A percentile compares a stretch with the other conserved stretches of the same genome.
Evolutionary conservation across 2,888 invertebrate genomes (phyloP).

Genomic region (Diaphora mendica): DNA sequence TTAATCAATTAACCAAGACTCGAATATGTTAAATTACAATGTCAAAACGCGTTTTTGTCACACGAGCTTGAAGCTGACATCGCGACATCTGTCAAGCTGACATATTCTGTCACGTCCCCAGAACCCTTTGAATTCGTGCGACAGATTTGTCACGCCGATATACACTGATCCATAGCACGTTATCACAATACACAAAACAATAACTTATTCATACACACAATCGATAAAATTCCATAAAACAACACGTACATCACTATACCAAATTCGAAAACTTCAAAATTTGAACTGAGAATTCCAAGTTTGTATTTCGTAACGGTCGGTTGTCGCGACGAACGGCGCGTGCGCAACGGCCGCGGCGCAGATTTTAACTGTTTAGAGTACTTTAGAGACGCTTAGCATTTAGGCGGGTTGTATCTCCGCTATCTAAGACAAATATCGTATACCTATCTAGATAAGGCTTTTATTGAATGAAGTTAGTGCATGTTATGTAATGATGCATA

Average conservation of each 20-base stretch:
- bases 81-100: constrained; percentile 37
- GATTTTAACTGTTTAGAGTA: constrained; percentile 77
- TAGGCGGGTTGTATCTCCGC: constrained; percentile 53
- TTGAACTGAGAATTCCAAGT: constrained; percentile 52
- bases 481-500: constrained; percentile 31
- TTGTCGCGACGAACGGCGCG: constrained; percentile 65
- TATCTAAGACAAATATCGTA: constrained; percentile 57
- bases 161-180: constrained; percentile 45
- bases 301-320: constrained; percentile 50
- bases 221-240: constrained; percentile 12
- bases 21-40: constrained; percentile 55
- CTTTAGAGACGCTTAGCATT: constrained; percentile 41
- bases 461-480: constrained; percentile 23
- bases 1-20: constrained; percentile 59
- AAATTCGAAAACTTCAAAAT: constrained; percentile 30
- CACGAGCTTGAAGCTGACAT: constrained; percentile 45
- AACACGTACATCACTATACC: constrained; percentile 27
- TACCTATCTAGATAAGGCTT: constrained; percentile 53
- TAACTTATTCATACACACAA: constrained; percentile 3
- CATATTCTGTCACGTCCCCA: constrained; percentile 35
- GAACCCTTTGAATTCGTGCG: constrained; percentile 17
- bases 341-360: constrained; percentile 78
- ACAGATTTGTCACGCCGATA: constrained; percentile 40
- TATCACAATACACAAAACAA: constrained; percentile 31
- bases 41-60: constrained; percentile 52